These are phyloP conservation scores for Hipparchia sbordonii DNA, from an alignment of 2,888 invertebrate species.

Conservation along the genomic window DNA sequence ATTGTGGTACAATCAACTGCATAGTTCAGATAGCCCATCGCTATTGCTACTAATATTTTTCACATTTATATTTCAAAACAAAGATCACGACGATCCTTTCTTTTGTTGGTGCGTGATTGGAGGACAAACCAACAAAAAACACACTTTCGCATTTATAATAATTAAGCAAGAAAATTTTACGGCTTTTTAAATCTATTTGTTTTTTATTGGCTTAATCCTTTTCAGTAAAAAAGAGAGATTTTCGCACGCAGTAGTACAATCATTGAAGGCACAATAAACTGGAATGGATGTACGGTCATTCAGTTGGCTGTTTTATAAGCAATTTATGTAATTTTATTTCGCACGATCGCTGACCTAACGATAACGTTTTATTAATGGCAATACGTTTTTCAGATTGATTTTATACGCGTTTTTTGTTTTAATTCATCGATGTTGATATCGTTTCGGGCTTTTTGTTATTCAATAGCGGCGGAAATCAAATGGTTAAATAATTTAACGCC, in stretches of 20 bases:
- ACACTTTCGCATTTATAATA: too few species aligned
- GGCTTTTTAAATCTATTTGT: too few species aligned
- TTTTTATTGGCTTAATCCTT: too few species aligned
- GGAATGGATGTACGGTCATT: constrained; percentile 39
- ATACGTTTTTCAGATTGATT: constrained; percentile 30
- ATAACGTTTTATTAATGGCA: constrained; percentile 30
- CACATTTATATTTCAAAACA: too few species aligned
- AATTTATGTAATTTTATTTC: constrained; percentile 47
- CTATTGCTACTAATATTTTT: too few species aligned
- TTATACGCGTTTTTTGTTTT: constrained; percentile 23
- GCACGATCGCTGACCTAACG: constrained; percentile 38
- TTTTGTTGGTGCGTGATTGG: too few species aligned
- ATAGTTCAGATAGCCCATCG: neutral
- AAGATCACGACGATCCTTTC: too few species aligned
- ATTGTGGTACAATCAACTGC: neutral
- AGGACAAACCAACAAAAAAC: too few species aligned
- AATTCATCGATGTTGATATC: constrained; percentile 17
- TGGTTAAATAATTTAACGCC: neutral
- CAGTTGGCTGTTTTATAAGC: constrained; percentile 42
- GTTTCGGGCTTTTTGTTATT: constrained; percentile 13
- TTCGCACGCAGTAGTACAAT: constrained; percentile 20
- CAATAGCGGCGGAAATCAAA: neutral
- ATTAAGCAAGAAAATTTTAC: too few species aligned
- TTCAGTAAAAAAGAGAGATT: neutral
- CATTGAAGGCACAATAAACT: constrained; percentile 44